Percentiles rank a stretch among this genome's conserved stretches.
phyloP scores from a whole-genome alignment of 2,113 vertebrate species.

The Chloroceryle aenea region DNA sequence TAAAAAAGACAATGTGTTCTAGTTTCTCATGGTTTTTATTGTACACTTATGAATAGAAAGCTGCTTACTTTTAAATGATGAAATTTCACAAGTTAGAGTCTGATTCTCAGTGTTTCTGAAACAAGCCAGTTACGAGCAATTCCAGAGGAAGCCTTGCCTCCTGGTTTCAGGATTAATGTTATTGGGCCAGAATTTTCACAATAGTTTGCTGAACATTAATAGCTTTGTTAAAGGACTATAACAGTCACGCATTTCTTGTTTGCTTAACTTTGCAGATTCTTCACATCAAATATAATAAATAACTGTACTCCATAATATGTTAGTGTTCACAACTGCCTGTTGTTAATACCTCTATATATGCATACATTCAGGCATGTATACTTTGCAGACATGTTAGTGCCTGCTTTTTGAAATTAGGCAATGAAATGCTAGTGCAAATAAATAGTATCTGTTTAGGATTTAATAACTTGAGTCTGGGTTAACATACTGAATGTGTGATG shows the following conservation, averaged over 20 bases:
- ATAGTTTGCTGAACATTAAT: background rate
- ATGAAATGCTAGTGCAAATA: background rate
- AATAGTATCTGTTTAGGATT: background rate
- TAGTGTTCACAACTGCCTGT: background rate
- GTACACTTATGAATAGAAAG: background rate
- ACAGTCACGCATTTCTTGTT: background rate
- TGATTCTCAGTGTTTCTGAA: background rate
- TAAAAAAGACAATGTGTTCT: background rate
- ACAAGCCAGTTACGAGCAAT: background rate
- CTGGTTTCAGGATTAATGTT: background rate
- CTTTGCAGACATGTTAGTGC: background rate
- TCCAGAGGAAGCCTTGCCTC: conserved; percentile 1
- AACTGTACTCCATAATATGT: background rate
- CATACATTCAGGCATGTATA: background rate
- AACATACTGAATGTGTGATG: background rate
- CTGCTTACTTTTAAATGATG: conserved; percentile 11
- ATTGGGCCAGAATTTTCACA: background rate
- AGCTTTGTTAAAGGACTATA: background rate
- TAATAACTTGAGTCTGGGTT: conserved; percentile 9
- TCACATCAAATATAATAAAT: background rate
- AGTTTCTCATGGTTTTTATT: background rate
- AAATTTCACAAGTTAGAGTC: conserved; percentile 12
- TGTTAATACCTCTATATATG: background rate
- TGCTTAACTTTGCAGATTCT: background rate
- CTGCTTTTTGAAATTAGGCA: conserved; percentile 10